These are phyloP conservation scores for Melitaea athalia DNA, from an alignment of 2,888 invertebrate species.

Conservation along the genomic window DNA sequence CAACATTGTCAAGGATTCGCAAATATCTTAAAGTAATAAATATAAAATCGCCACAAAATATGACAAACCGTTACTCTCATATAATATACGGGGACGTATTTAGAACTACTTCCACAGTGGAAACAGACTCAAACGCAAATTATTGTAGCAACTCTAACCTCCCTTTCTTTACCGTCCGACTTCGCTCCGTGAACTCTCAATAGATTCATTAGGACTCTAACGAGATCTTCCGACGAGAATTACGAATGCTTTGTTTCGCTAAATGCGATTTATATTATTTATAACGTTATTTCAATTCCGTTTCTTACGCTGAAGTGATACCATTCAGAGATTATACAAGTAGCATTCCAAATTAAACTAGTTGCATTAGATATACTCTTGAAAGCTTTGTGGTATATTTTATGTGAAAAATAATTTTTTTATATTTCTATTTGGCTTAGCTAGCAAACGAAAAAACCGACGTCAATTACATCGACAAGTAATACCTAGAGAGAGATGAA, in stretches of 20 bases:
- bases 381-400: too few relatives aligned
- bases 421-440: too few relatives aligned
- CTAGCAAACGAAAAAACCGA: too few relatives aligned
- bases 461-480: too few relatives aligned
- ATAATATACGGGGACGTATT: background rate
- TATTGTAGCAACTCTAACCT: slow-evolving; percentile 71
- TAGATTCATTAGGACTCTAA: slow-evolving; percentile 81
- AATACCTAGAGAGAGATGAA: too few relatives aligned
- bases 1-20: too few relatives aligned
- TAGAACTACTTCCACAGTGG: slow-evolving; percentile 5
- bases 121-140: slow-evolving; percentile 58
- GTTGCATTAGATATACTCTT: too few relatives aligned
- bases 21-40: too few relatives aligned
- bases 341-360: background rate
- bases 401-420: too few relatives aligned
- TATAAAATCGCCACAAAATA: too few relatives aligned
- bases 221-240: slow-evolving; percentile 77
- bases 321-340: background rate
- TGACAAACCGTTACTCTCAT: too few relatives aligned
- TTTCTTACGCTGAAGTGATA: slow-evolving; percentile 24
- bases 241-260: slow-evolving; percentile 75
- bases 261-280: slow-evolving; percentile 76
- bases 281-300: slow-evolving; percentile 55
- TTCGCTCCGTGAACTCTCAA: slow-evolving; percentile 76
- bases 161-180: slow-evolving; percentile 65